Conservation (phyloP, 1,140 invertebrate genomes). For the Drosophila arawakana region DNA sequence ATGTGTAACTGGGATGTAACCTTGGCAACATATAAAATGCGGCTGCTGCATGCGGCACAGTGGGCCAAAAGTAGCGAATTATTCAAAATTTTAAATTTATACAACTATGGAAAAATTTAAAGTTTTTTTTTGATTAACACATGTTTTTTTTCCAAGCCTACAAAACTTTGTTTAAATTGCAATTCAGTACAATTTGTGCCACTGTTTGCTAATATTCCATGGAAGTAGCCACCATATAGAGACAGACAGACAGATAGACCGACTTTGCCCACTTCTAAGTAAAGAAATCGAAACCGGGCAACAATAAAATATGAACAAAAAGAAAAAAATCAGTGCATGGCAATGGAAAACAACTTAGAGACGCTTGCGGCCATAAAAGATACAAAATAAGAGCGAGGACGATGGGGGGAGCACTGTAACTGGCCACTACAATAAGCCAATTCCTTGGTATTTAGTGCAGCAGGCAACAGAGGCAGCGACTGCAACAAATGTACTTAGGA, state of each 20-base stretch:
- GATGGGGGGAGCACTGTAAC: constrained; percentile 3
- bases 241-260: constrained; percentile 43
- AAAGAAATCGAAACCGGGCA: constrained; percentile 79
- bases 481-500: constrained; percentile 81
- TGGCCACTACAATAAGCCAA: constrained; percentile 65
- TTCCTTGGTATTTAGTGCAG: constrained; percentile 81
- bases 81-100: too few species aligned
- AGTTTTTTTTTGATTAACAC: not conserved
- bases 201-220: constrained; percentile 68
- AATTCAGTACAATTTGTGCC: constrained; percentile 1
- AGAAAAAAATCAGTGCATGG: constrained; percentile 61
- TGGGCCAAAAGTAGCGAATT: constrained; percentile 22
- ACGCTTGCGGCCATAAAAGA: constrained; percentile 42
- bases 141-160: not conserved
- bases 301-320: constrained; percentile 65
- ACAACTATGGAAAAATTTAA: not conserved
- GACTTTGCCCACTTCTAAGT: constrained; percentile 77
- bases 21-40: constrained; percentile 64
- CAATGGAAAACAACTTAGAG: constrained; percentile 46
- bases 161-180: not conserved
- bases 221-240: constrained; percentile 42
- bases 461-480: constrained; percentile 29
- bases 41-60: constrained; percentile 50
- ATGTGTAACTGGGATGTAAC: constrained; percentile 81
- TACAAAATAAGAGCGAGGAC: constrained; percentile 26